Evolutionary conservation across 2,113 vertebrate genomes (phyloP), one percentile per base, ranked within the genome.

Genomic region (Nothocercus nigrocapillus): DNA sequence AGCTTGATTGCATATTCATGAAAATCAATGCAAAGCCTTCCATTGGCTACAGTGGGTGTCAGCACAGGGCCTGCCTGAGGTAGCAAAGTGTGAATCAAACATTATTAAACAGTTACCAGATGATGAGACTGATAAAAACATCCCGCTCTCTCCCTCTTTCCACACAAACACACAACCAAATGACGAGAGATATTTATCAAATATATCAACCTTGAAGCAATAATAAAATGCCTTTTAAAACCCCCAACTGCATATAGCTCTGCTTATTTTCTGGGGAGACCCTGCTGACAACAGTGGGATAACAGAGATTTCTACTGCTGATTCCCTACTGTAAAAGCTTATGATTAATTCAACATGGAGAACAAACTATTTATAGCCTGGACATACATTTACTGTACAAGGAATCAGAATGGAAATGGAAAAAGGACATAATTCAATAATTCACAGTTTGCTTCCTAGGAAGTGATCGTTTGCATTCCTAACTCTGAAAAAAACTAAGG

Each of bases 61-160:
- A 62, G 59, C 89, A 81, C 8, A 80, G 22, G 36, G 21, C 45
- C 38, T 82, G 70, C 51, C 51, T 79, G 53, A 95, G 59, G 58
- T 69, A 89, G 17, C 72, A 49, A 94, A 89, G 28, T 10, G 24
- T 79, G 64, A 97, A 62, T 76, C 62, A 87, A 79, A 90, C 83
- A 77, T 90, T 88, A 70, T 58, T 94, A 74, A 58, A 92, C 14
- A 96, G 22, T 83, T 78, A 74, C 87, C 84, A 97, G 95, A 56
- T 66, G 45, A 95, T 81, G 82, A 66, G 77, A 53, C 49, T 87
- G 73, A 54, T 95, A 76, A 95, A 96, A 84, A 38, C 44, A 69
- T 82, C 44, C 74, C 76, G 62, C 51, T 64, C 53, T 51, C n/a
- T 54, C 94, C 76, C 87, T 80, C 53, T 85, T 96, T 63, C 82